Evolutionary conservation across 1,140 invertebrate species (phyloP), one percentile per base, ranked within the genome.

Genomic region (Lerema accius): DNA sequence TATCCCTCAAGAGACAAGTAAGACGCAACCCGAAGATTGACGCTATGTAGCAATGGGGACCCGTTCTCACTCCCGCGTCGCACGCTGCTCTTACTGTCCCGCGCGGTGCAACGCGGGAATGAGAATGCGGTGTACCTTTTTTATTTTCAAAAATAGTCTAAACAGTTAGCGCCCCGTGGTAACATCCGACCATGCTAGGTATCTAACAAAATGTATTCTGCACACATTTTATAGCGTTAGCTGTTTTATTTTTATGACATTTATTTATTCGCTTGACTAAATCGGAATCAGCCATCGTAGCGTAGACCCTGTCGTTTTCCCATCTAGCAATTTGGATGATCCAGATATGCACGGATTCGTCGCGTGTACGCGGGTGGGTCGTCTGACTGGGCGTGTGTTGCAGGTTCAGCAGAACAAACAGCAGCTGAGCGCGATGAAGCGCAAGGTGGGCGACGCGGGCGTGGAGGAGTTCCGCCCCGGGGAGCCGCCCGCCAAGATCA

Each of bases 351-450:
- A 82, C 68, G n/a, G n/a, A n/a, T n/a, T n/a, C n/a, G n/a, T n/a
- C n/a, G n/a, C n/a, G n/a, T n/a, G n/a, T n/a, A n/a, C n/a, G n/a
- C n/a, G n/a, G n/a, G n/a, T n/a, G n/a, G n/a, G n/a, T n/a, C n/a
- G n/a, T n/a, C n/a, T n/a, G n/a, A n/a, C n/a, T n/a, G n/a, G n/a
- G n/a, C n/a, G n/a, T n/a, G n/a, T n/a, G n/a, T n/a, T 69, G 50
- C 50, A 98, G 97, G 97, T 99, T 63, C 98, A 99, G 89, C 95
- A 95, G 69, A 98, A 98, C 82, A 99, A 99, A 81, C 98, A 99
- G 86, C 94, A 95, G 73, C 94, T 98, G 48, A 96, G 96, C 80
- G 93, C 96, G 51, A 91, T 97, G 73, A 97, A 97, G 86, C 92
- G 95, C 53, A 94, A 96, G 90, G 94, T 95, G 56, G 86, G 89